Conservation (phyloP, 2,888 invertebrate genomes). For the Poecilus cupreus region DNA sequence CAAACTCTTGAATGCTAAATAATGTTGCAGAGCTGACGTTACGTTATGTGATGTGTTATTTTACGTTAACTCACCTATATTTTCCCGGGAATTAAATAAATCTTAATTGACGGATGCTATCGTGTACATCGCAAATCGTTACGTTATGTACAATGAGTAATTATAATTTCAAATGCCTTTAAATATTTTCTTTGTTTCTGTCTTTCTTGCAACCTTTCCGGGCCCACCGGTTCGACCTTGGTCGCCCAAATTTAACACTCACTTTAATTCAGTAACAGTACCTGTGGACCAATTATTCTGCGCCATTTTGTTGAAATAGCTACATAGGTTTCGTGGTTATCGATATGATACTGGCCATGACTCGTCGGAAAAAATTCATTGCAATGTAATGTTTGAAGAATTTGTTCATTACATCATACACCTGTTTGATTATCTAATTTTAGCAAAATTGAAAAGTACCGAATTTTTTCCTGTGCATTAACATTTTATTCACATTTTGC, state of each 20-base stretch:
- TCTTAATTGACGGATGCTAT: background rate
- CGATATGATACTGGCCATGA: conserved; percentile 8
- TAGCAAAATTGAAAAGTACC: conserved; percentile 6
- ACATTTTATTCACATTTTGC: background rate
- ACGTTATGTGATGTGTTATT: background rate
- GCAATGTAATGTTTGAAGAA: background rate
- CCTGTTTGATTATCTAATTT: conserved; percentile 9
- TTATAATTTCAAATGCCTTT: background rate
- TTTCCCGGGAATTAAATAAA: background rate
- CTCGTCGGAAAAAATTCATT: background rate
- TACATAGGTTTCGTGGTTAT: background rate
- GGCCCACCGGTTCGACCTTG: conserved; percentile 17
- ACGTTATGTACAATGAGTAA: background rate
- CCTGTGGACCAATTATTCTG: conserved; percentile 23
- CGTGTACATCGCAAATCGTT: background rate
- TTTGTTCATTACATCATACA: background rate
- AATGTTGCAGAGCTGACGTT: conserved; percentile 15
- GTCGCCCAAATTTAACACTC: conserved; percentile 32
- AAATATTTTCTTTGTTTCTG: background rate
- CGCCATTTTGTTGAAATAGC: conserved; percentile 21
- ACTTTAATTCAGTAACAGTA: conserved; percentile 41
- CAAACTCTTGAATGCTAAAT: conserved; percentile 41
- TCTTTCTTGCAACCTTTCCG: conserved; percentile 17
- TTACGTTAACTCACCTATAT: background rate
- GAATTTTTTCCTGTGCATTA: background rate